Base-by-base conservation (phyloP, 1,140 invertebrate species). In the Sitophilus oryzae region DNA sequence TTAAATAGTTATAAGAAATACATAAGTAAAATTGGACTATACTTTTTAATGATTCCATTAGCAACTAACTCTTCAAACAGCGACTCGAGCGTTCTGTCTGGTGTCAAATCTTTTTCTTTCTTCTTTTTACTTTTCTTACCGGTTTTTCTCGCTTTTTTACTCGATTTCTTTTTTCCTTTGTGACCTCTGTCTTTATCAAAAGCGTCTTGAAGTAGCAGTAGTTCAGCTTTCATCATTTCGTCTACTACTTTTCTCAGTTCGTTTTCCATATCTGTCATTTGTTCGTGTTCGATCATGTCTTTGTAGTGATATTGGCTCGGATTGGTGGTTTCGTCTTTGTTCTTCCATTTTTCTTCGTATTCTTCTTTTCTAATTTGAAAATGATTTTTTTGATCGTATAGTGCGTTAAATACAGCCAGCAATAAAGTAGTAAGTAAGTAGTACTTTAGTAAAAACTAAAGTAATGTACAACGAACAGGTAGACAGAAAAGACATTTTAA, bases 61-160 rank as follows among this genome's bases (percentile, higher is more conserved):
- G 81, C 80, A 0, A 96, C 80, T 14, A 98, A 71, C 73, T 98
- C 94, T 71, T 96, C 92, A 70, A 92, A 93, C 1, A 96, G 73
- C 0, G 89, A 93, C 70, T 94, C 89, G 1, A 85, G 85, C 0
- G 88, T 91, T 65, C 91, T 78, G 66, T 97, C 93, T 0, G 93
- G 90, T 14, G 94, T 97, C 34, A 97, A 74, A 76, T 97, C 93
- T 73, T 97, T 97, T 66, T 95, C 92, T 71, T 93, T 95, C 67
- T 93, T 93, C 68, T 90, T 93, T 71, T 93, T 94, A 61, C 81
- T 84, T 57, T 89, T 91, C 67, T 89, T 93, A 16, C 88, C 88
- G 48, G 88, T 84, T 5, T 85, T 79, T 18, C 88, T 78, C 16
- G 86, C 78, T 76, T 86, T 89, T 69, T 89, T 91, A 64, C 81